A percentile compares a stretch with the other conserved stretches of the same genome.
Conservation (phyloP, 2,797 vertebrate genomes). For the Parambassis ranga region DNA sequence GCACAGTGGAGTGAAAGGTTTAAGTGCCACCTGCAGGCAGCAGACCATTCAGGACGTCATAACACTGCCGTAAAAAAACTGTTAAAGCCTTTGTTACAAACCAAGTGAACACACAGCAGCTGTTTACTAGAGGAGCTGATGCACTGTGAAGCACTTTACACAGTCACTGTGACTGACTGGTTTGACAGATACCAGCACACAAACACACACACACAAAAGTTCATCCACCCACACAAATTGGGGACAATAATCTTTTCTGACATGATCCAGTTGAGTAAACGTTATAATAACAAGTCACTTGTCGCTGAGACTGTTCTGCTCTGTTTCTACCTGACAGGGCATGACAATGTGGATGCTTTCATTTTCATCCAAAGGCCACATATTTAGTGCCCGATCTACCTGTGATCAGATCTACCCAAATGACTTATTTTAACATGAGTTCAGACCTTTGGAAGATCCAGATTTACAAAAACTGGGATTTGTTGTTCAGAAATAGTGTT, state of each 20-base stretch:
- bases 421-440: too few species aligned
- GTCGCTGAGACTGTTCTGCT: constrained; percentile 8
- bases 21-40: constrained; percentile 59
- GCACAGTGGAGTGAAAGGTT: constrained; percentile 52
- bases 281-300: constrained; percentile 26
- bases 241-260: constrained; percentile 19
- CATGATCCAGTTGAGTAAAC: constrained; percentile 1
- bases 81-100: constrained; percentile 60
- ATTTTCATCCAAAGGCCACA: constrained; percentile 6
- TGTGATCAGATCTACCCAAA: neutral
- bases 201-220: constrained; percentile 5
- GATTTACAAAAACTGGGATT: too few species aligned
- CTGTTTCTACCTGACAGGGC: constrained; percentile 26
- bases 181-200: constrained; percentile 21
- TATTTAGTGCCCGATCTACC: neutral
- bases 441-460: too few species aligned
- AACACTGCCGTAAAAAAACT: constrained; percentile 57
- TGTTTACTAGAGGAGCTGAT: constrained; percentile 60
- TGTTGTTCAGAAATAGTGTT: too few species aligned
- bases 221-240: neutral
- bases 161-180: constrained; percentile 35
- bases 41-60: constrained; percentile 26
- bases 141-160: constrained; percentile 47
- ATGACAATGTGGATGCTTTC: constrained; percentile 8
- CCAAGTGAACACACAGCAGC: constrained; percentile 56